Evolutionary conservation across 2,113 vertebrate species (phyloP).

Genomic region (Tenebrosternarchus preto): DNA sequence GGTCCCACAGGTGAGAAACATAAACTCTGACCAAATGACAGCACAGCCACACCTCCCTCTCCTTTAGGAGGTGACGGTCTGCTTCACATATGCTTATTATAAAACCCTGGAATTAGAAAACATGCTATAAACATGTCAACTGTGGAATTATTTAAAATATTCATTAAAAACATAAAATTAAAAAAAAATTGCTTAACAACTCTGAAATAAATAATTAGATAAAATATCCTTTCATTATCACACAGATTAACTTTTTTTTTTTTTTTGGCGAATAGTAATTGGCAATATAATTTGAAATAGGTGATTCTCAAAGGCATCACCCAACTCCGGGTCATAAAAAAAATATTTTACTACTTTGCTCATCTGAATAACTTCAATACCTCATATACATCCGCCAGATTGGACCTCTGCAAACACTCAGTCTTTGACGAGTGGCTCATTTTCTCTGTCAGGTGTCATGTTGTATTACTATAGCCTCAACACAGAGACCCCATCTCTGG

Average conservation of each 20-base stretch:
- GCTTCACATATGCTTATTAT: too few relatives aligned
- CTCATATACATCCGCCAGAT: conserved; percentile 41
- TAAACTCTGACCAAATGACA: too few relatives aligned
- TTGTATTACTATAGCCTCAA: conserved; percentile 60
- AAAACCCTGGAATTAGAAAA: background rate
- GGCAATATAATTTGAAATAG: background rate
- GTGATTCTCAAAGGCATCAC: conserved; percentile 37
- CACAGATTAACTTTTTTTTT: background rate
- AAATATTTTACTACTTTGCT: background rate
- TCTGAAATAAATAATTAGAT: conserved; percentile 8
- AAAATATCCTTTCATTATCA: background rate
- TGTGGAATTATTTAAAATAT: too few relatives aligned
- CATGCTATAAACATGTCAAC: background rate
- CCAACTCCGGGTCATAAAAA: conserved; percentile 31
- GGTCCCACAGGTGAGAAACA: too few relatives aligned
- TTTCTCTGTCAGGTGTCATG: conserved; percentile 73
- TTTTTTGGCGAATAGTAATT: conserved; percentile 1
- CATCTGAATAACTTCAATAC: conserved; percentile 49
- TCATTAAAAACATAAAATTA: too few relatives aligned
- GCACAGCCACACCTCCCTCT: too few relatives aligned
- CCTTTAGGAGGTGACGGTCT: too few relatives aligned
- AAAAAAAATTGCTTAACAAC: too few relatives aligned
- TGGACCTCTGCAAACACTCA: conserved; percentile 45
- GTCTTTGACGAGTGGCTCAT: conserved; percentile 63
- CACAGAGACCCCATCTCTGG: conserved; percentile 62